Evolutionary conservation across 2,888 invertebrate species (phyloP).

Genomic region (Syrista parreyssii): DNA sequence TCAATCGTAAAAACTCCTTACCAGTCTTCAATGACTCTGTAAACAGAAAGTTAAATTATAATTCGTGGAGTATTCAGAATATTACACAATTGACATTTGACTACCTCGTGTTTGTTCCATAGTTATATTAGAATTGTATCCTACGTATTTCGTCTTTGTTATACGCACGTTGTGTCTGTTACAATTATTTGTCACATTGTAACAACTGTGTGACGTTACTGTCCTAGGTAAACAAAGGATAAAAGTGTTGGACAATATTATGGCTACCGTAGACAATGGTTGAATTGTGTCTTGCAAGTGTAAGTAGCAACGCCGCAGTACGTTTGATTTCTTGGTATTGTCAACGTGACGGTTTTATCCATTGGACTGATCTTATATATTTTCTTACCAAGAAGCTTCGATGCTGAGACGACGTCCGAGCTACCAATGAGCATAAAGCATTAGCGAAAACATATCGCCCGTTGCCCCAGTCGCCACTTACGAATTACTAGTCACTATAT

Average conservation of each 20-base stretch:
- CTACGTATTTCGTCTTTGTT: background rate
- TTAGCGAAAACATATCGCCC: slow-evolving; percentile 20
- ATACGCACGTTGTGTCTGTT: background rate
- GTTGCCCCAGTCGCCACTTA: slow-evolving; percentile 14
- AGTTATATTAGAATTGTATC: background rate
- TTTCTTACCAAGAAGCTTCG: slow-evolving; percentile 21
- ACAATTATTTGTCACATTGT: background rate
- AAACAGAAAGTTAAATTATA: background rate
- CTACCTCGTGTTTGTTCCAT: background rate
- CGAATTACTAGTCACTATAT: slow-evolving; percentile 9
- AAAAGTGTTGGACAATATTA: background rate
- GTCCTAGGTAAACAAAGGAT: background rate
- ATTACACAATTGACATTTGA: background rate
- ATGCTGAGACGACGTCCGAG: slow-evolving; percentile 19
- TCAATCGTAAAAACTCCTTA: background rate
- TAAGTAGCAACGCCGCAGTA: background rate
- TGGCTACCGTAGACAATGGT: background rate
- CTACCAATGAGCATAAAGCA: slow-evolving; percentile 21
- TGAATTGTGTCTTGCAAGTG: background rate
- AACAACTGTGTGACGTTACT: background rate
- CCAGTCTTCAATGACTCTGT: background rate
- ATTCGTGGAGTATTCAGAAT: background rate
- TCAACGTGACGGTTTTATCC: background rate
- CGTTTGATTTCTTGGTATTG: background rate
- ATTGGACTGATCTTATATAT: slow-evolving; percentile 7